Conservation (phyloP, 2,797 vertebrate species). For the Chromobotia macracanthus region DNA sequence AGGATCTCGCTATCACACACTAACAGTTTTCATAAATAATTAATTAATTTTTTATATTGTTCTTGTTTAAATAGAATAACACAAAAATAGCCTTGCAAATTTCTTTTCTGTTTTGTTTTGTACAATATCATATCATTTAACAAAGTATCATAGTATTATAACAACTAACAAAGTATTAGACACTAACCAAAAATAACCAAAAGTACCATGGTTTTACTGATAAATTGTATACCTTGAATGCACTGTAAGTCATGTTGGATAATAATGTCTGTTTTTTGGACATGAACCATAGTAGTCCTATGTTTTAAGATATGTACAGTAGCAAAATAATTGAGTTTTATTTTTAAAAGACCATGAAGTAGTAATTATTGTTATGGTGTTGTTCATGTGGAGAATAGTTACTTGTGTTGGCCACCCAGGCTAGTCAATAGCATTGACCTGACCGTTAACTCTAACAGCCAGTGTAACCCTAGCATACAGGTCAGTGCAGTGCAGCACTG, state of each 20-base stretch:
- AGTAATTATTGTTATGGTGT: background rate
- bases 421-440: constrained; percentile 76
- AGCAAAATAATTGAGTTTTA: background rate
- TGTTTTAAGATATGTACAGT: background rate
- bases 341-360: background rate
- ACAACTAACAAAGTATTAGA: too few relatives aligned
- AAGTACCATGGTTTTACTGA: too few relatives aligned
- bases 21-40: background rate
- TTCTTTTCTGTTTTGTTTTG: too few relatives aligned
- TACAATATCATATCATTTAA: too few relatives aligned
- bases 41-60: too few relatives aligned
- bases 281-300: background rate
- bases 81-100: too few relatives aligned
- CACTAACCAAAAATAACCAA: too few relatives aligned
- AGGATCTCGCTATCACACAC: background rate
- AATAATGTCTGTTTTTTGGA: too few relatives aligned
- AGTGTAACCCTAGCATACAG: constrained; percentile 69
- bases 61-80: too few relatives aligned
- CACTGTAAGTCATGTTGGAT: too few relatives aligned
- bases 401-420: constrained; percentile 65
- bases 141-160: too few relatives aligned
- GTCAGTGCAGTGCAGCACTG: constrained; percentile 50
- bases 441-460: constrained; percentile 72
- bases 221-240: too few relatives aligned
- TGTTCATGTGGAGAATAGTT: background rate